A percentile compares a stretch with the other conserved stretches of the same genome.
Conservation (phyloP, 2,113 vertebrate genomes). For the Cricetomys ansorgei region DNA sequence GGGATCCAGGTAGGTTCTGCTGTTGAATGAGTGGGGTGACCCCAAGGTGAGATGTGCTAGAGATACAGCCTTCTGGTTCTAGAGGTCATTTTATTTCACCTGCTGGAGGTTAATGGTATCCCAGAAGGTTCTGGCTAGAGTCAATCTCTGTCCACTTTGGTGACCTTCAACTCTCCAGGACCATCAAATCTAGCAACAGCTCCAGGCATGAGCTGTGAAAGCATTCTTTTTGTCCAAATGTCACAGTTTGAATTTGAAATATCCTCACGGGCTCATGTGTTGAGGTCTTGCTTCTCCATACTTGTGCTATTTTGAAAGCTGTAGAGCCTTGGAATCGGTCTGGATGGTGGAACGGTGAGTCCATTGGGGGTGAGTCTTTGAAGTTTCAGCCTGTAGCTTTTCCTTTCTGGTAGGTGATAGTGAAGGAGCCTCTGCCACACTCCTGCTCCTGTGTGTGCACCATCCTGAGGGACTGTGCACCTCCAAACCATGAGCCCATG, state of each 20-base stretch:
- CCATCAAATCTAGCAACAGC: not conserved
- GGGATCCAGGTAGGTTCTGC: not conserved
- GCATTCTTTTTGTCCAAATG: not conserved
- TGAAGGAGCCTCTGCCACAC: no score
- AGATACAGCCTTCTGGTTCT: not conserved
- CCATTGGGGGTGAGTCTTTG: not conserved
- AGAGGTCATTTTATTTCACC: not conserved
- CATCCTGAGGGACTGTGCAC: not conserved
- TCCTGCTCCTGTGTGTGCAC: no score
- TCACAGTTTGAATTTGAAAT: not conserved
- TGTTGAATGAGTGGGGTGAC: not conserved
- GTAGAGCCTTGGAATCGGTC: not conserved
- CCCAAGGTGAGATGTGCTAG: not conserved
- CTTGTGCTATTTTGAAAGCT: not conserved
- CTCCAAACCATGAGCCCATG: not conserved
- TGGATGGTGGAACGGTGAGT: not conserved
- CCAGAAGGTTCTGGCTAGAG: not conserved
- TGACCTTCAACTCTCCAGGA: not conserved
- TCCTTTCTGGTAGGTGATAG: not conserved
- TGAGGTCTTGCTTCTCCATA: not conserved
- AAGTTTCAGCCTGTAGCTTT: not conserved
- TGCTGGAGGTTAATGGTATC: not conserved
- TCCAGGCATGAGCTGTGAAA: not conserved
- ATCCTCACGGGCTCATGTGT: not conserved
- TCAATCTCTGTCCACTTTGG: not conserved